Conservation (phyloP, 2,113 vertebrate genomes). For the Megatriorchis doriae region DNA sequence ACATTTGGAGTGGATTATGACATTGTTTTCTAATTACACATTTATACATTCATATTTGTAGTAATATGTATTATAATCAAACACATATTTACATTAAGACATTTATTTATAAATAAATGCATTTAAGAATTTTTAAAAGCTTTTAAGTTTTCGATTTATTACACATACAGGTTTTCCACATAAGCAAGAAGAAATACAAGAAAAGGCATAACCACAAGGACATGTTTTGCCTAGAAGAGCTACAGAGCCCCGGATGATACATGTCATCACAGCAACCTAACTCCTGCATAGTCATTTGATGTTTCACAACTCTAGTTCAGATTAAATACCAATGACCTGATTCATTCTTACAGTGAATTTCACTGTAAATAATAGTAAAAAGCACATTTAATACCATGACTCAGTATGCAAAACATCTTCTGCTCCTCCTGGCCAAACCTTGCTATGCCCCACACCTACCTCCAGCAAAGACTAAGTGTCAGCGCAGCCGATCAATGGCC, state of each 20-base stretch:
- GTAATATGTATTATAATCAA: neutral
- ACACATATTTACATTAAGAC: neutral
- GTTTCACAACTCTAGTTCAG: neutral
- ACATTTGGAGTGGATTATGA: neutral
- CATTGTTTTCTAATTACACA: neutral
- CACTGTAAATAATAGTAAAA: neutral
- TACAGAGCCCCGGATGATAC: neutral
- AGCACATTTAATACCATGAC: neutral
- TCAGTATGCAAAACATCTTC: neutral
- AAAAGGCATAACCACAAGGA: neutral
- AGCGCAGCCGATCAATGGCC: neutral
- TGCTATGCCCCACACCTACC: neutral
- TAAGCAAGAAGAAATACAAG: neutral
- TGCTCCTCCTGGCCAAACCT: neutral
- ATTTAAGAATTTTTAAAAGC: neutral
- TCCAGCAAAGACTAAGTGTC: neutral
- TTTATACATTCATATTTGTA: neutral
- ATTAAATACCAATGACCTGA: neutral
- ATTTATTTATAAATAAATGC: neutral
- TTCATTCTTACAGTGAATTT: conserved; percentile 10
- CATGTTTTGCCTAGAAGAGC: neutral
- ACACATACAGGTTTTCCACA: neutral
- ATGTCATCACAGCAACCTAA: neutral
- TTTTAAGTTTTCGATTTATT: neutral
- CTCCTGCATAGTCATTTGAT: neutral